Conservation (phyloP, 2,113 vertebrate species). For the Periophthalmus modestus region DNA sequence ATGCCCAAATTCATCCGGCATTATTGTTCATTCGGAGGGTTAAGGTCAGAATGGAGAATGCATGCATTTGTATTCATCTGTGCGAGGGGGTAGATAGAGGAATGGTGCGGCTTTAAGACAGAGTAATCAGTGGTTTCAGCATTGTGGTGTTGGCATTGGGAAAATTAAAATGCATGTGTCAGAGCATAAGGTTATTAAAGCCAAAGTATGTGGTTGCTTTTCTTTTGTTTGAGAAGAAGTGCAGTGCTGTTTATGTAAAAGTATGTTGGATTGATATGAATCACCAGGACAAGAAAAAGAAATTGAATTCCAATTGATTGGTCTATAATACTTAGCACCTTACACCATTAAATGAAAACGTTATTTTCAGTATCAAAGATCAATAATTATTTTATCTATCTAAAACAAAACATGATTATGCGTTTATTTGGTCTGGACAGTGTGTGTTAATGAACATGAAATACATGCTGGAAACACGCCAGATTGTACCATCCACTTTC, state of each 20-base stretch:
- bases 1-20: constrained; percentile 63
- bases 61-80: constrained; percentile 72
- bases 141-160: constrained; percentile 4
- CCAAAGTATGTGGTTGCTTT: not conserved
- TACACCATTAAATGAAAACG: no score
- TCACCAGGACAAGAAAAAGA: not conserved
- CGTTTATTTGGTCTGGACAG: no score
- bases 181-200: constrained; percentile 10
- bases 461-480: no score
- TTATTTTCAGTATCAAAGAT: no score
- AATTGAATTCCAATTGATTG: no score
- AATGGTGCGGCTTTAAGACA: constrained; percentile 23
- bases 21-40: constrained; percentile 60
- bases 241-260: not conserved
- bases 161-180: constrained; percentile 5
- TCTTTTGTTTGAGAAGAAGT: not conserved
- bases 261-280: not conserved
- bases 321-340: no score
- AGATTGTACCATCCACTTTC: no score
- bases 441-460: no score
- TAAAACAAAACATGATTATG: no score
- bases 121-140: not conserved
- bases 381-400: no score
- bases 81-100: constrained; percentile 37
- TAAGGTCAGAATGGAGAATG: constrained; percentile 61